These are phyloP conservation scores for Pararge aegeria DNA, from an alignment of 1,140 invertebrate species.

Conservation along the genomic window DNA sequence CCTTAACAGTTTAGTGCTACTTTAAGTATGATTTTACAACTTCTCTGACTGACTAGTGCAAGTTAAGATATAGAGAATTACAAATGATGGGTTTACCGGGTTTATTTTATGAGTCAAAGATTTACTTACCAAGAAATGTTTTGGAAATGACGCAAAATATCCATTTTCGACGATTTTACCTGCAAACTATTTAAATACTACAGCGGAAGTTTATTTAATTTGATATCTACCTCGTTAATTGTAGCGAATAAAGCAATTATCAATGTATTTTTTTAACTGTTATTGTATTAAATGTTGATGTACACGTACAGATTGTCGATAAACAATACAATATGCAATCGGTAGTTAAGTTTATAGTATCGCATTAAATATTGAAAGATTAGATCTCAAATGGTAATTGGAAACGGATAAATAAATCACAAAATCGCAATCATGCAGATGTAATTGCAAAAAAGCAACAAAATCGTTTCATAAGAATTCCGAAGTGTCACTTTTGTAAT, in stretches of 20 bases:
- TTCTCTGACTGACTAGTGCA: too few relatives aligned
- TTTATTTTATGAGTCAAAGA: constrained; percentile 1
- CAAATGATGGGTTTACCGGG: too few relatives aligned
- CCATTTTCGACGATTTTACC: constrained; percentile 24
- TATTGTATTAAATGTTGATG: constrained; percentile 1
- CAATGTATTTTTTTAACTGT: constrained; percentile 6
- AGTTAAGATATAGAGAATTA: too few relatives aligned
- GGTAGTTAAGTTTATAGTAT: constrained; percentile 1
- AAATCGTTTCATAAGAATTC: too few relatives aligned
- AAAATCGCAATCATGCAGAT: too few relatives aligned
- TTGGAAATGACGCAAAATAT: constrained; percentile 41
- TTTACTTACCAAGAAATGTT: constrained; percentile 35
- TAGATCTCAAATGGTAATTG: background rate
- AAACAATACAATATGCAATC: constrained; percentile 20
- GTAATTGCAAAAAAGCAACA: too few relatives aligned
- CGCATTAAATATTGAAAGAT: background rate
- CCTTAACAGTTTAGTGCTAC: too few relatives aligned
- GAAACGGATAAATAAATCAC: too few relatives aligned
- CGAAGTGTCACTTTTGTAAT: too few relatives aligned
- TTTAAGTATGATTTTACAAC: too few relatives aligned
- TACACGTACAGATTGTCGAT: constrained; percentile 17
- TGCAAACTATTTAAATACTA: constrained; percentile 10
- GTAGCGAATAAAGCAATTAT: background rate
- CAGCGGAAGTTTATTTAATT: too few relatives aligned
- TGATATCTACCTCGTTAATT: background rate